Conservation (phyloP, 1,140 invertebrate genomes). For the Macrostomum lignano region DNA sequence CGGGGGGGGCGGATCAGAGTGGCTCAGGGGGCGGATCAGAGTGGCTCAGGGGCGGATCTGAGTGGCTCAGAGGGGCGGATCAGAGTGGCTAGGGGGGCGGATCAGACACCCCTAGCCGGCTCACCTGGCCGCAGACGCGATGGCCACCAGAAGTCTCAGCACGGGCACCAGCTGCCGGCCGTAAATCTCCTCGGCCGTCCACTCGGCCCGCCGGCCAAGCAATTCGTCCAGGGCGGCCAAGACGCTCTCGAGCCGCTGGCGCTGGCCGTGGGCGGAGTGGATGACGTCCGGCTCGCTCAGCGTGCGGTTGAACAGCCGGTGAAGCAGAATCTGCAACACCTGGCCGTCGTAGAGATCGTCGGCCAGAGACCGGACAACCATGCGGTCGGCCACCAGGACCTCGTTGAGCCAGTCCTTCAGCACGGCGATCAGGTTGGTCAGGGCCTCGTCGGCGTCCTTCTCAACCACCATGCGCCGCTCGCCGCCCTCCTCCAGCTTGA, state of each 20-base stretch:
- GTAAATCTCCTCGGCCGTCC: constrained; percentile 80
- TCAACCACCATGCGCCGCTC: too few species aligned
- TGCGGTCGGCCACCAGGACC: constrained; percentile 72
- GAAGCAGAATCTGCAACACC: constrained; percentile 74
- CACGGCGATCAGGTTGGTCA: constrained; percentile 27
- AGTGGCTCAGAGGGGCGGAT: too few species aligned
- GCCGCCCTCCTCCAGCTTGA: too few species aligned
- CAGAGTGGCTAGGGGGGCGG: too few species aligned
- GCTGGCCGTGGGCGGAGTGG: constrained; percentile 84
- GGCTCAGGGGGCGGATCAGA: too few species aligned
- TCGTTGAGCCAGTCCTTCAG: constrained; percentile 96
- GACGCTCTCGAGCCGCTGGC: constrained; percentile 83
- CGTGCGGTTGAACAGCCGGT: constrained; percentile 59
- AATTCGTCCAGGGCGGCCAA: too few species aligned
- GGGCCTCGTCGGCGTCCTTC: too few species aligned
- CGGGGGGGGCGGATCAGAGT: too few species aligned
- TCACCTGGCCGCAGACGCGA: too few species aligned
- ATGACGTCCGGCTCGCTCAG: constrained; percentile 90
- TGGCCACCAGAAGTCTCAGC: constrained; percentile 60
- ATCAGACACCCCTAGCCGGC: too few species aligned
- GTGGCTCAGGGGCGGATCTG: too few species aligned
- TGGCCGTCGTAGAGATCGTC: constrained; percentile 97
- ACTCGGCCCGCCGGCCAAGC: constrained; percentile 49
- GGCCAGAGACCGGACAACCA: constrained; percentile 80
- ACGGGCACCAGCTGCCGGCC: constrained; percentile 83